Base-by-base conservation (phyloP, 2,888 invertebrate genomes). In the Drosophila borealis region DNA sequence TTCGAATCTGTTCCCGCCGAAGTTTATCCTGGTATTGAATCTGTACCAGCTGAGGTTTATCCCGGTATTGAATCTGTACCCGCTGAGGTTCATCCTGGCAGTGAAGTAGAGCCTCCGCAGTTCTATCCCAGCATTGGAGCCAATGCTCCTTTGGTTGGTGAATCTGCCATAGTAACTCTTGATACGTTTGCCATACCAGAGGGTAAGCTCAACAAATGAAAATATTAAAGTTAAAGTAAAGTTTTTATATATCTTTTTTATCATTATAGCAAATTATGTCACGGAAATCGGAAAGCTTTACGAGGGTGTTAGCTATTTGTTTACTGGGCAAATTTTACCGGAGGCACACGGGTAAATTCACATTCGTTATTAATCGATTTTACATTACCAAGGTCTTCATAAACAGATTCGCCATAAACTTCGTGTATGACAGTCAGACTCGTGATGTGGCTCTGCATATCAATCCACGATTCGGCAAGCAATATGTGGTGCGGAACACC, bases 401-500 rank as follows among this genome's bases (percentile, higher is more conserved):
- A 44, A 51, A 5, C 53, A 92, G 93, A 67, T 92, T 93, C 61
- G 89, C 90, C 8, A 89, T 93, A 0, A 92, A 93, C 74, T 88
- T 93, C 50, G 60, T 89, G 10, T 57, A 88, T 34, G 79, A 85
- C 53, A 92, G 90, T 48, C 74, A 83, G 4, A 72, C 80, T 10
- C 74, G 82, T 8, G 95, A 95, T 81, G 93, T 96, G n/a, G 96
- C 95, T 0, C 93, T 97, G 41, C 97, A 97, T 91, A 94, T 97
- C 84, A 97, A 97, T 93, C 96, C 96, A 4, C 95, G 97, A 21
- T 92, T 97, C 76, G 95, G 95, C 63, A 95, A 96, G 86, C 94
- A 94, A 66, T 95, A 95, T 86, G 95, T 97, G 34, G 96, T 97
- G 1, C 93, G 97, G 70, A 97, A 97, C 91, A 94, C 94, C 2